phyloP scores from a whole-genome alignment of 2,113 vertebrate genomes.

The Strix uralensis region DNA sequence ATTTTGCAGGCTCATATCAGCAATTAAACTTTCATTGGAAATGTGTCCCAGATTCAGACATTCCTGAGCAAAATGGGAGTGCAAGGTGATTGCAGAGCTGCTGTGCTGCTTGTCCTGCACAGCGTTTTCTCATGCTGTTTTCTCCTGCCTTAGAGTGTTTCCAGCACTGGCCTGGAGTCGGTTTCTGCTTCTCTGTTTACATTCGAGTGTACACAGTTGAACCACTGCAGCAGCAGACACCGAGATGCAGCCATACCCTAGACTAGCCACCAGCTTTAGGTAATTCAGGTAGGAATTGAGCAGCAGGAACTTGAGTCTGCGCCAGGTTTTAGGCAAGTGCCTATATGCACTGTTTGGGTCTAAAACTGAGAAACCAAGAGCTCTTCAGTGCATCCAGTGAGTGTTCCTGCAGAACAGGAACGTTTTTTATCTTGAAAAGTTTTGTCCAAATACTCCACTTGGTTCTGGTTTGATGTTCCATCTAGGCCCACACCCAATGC shows the following conservation, averaged over 20 bases:
- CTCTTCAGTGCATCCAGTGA: background rate
- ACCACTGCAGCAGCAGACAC: background rate
- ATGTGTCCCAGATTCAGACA: background rate
- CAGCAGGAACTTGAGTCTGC: background rate
- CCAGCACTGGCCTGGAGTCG: background rate
- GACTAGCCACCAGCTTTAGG: background rate
- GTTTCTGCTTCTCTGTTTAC: background rate
- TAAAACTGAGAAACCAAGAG: background rate
- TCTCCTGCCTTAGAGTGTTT: background rate
- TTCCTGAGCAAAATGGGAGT: background rate
- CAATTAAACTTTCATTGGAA: background rate
- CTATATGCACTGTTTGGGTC: fast-evolving
- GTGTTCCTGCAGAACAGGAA: background rate
- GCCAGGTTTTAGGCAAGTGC: background rate
- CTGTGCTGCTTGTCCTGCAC: background rate
- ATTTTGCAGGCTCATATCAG: background rate
- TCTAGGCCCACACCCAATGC: background rate
- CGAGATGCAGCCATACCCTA: too few relatives aligned
- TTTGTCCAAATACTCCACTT: background rate
- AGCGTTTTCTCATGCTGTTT: background rate
- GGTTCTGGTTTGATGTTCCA: background rate
- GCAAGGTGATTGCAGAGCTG: background rate
- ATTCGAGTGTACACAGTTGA: fast-evolving
- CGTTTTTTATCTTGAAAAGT: background rate
- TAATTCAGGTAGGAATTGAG: background rate